phyloP scores from a whole-genome alignment of 2,888 invertebrate genomes.

The Caenorhabditis drosophilae region DNA sequence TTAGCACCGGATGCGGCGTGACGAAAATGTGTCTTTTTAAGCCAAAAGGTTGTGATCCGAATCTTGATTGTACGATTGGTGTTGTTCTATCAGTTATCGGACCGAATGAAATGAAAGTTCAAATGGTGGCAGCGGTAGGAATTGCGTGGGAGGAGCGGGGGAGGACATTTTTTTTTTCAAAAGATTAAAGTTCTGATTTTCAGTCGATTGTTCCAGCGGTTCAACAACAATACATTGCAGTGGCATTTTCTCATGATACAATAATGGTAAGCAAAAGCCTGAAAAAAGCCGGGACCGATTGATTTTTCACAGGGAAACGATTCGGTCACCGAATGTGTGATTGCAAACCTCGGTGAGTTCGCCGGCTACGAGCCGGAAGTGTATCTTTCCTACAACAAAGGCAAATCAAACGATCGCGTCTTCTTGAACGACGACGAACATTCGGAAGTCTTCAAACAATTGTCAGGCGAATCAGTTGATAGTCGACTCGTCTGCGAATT shows the following conservation, averaged over 20 bases:
- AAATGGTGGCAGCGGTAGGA: constrained; percentile 56
- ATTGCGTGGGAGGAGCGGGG: not conserved
- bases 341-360: constrained; percentile 52
- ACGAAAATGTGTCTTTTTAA: constrained; percentile 64
- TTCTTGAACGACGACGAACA: constrained; percentile 50
- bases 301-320: constrained; percentile 58
- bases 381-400: constrained; percentile 63
- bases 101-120: constrained; percentile 53
- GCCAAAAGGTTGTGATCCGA: constrained; percentile 63
- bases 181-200: constrained; percentile 6
- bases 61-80: constrained; percentile 59
- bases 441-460: constrained; percentile 20
- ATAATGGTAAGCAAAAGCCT: constrained; percentile 47
- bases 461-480: constrained; percentile 55
- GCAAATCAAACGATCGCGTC: constrained; percentile 60
- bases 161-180: no score
- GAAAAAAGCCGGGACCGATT: not conserved
- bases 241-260: constrained; percentile 61
- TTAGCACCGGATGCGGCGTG: constrained; percentile 54
- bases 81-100: constrained; percentile 55
- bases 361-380: constrained; percentile 59
- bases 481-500: constrained; percentile 58
- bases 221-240: constrained; percentile 63
- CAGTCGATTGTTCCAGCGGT: constrained; percentile 57
- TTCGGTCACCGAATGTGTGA: constrained; percentile 63